Conservation (phyloP, 2,113 vertebrate genomes). For the Megaceryle torquata region DNA sequence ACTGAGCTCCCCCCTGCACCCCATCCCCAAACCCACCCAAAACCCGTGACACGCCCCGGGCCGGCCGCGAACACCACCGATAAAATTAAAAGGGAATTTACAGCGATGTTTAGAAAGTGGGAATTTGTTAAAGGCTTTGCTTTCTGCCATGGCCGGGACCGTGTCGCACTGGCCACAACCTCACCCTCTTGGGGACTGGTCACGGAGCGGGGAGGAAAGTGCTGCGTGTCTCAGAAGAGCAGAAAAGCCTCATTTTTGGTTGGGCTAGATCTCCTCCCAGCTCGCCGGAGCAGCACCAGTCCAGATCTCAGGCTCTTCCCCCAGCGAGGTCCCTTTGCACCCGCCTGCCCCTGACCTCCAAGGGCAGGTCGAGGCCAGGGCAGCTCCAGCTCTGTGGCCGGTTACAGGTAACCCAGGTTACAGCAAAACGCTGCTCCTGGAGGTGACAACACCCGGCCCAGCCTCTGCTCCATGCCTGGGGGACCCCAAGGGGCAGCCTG, state of each 20-base stretch:
- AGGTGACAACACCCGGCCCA: neutral
- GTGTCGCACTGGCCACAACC: neutral
- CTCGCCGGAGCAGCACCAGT: neutral
- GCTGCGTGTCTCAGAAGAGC: neutral
- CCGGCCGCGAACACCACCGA: neutral
- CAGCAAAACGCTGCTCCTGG: neutral
- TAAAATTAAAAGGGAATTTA: neutral
- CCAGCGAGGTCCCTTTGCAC: neutral
- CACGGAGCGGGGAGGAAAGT: neutral
- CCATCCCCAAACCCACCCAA: neutral
- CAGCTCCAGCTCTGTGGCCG: too few species aligned
- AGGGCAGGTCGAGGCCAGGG: too few species aligned
- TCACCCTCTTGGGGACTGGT: neutral
- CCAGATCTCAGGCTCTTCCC: neutral
- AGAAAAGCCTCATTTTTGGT: neutral
- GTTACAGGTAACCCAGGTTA: neutral
- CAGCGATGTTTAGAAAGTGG: neutral
- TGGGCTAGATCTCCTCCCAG: rapidly evolving
- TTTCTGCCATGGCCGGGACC: rapidly evolving
- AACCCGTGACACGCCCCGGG: neutral
- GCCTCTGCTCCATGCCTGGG: neutral
- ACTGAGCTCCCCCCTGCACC: neutral
- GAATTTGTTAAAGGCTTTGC: neutral
- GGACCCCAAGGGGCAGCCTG: neutral
- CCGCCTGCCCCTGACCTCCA: too few species aligned